Conservation (phyloP, 92 coral and sea anemone species). For the Parazoanthus swiftii region DNA sequence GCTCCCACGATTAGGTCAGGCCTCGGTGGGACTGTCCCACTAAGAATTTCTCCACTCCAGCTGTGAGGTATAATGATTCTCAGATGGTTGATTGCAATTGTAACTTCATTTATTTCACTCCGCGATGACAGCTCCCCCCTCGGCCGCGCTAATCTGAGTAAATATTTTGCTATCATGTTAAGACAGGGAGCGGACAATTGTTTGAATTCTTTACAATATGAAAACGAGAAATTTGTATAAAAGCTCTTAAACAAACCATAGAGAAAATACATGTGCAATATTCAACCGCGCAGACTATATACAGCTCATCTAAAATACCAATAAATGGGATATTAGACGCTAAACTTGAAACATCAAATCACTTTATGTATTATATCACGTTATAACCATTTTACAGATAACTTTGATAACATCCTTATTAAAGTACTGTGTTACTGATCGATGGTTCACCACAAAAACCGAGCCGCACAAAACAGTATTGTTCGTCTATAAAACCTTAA, state of each 20-base stretch:
- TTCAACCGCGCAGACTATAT: background rate
- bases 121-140: slow-evolving; percentile 13
- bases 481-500: background rate
- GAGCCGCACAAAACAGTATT: background rate
- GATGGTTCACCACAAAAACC: background rate
- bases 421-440: background rate
- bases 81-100: slow-evolving; percentile 3
- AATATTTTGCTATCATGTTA: slow-evolving; percentile 37
- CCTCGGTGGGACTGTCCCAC: background rate
- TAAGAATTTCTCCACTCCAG: background rate
- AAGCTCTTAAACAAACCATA: background rate
- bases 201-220: slow-evolving; percentile 29
- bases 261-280: background rate
- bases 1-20: background rate
- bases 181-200: slow-evolving; percentile 35
- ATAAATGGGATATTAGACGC: background rate
- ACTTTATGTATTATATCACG: background rate
- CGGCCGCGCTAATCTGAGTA: slow-evolving; percentile 24
- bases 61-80: background rate
- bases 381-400: slow-evolving; percentile 1
- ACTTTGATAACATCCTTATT: slow-evolving; percentile 9
- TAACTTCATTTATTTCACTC: background rate
- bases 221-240: slow-evolving; percentile 26
- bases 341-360: background rate
- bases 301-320: background rate